These are phyloP conservation scores for Molossus alvarezi DNA, from an alignment of 2,797 vertebrate species.

Conservation along the genomic window DNA sequence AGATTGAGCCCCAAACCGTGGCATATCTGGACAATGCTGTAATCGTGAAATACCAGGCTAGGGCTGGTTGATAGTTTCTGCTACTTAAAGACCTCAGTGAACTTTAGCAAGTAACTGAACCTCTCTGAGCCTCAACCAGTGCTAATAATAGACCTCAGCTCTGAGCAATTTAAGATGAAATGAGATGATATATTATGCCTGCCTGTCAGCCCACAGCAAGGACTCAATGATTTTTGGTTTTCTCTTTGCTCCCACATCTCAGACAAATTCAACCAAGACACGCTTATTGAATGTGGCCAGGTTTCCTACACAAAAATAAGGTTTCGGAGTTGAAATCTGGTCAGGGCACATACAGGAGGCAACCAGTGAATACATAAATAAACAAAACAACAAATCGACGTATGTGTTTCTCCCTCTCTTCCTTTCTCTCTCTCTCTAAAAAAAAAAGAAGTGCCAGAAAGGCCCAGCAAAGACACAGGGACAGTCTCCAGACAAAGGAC, in stretches of 20 bases:
- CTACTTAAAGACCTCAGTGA: not conserved
- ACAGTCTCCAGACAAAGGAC: not conserved
- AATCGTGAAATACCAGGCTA: no score
- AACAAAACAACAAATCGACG: no score
- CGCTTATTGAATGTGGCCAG: not conserved
- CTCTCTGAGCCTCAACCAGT: not conserved
- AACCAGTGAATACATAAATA: no score
- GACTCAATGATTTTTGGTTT: not conserved
- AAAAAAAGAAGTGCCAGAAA: not conserved
- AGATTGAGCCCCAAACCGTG: no score
- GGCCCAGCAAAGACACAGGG: not conserved
- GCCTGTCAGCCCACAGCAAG: not conserved
- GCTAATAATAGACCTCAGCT: not conserved
- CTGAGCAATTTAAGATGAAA: not conserved
- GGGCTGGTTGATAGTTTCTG: not conserved
- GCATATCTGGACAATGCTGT: no score
- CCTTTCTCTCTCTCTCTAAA: no score
- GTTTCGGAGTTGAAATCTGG: no score
- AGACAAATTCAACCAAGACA: not conserved
- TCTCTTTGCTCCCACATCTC: not conserved
- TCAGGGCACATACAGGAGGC: no score
- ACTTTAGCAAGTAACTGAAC: no score
- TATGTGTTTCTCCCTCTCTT: no score
- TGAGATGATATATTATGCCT: not conserved
- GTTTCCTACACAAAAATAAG: not conserved